Percentiles rank a stretch among this genome's conserved stretches.
Conservation (phyloP, 2,888 invertebrate species). For the Lycaena phlaeas region DNA sequence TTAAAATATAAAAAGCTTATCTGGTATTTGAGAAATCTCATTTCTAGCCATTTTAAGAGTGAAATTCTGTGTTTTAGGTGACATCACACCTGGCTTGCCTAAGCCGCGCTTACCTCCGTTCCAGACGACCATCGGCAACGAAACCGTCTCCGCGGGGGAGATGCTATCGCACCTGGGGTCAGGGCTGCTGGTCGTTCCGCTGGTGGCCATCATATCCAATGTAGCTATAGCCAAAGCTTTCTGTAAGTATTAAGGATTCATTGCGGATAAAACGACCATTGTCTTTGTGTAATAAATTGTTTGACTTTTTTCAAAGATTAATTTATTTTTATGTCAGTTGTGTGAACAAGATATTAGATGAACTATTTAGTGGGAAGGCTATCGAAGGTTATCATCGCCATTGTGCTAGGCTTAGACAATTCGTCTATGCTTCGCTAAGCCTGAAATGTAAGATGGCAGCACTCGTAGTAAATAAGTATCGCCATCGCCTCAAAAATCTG, state of each 20-base stretch:
- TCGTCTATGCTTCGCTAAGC: too few species aligned
- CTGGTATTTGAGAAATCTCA: not conserved
- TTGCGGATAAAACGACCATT: not conserved
- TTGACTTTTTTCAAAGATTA: too few species aligned
- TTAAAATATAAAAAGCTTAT: not conserved
- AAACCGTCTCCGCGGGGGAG: slow-evolving; percentile 58
- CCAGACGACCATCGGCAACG: slow-evolving; percentile 54
- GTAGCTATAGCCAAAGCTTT: slow-evolving; percentile 90
- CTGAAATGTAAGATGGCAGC: too few species aligned
- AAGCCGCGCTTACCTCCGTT: slow-evolving; percentile 67
- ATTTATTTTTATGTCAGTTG: too few species aligned
- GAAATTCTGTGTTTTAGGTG: slow-evolving; percentile 41
- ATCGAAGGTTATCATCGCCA: too few species aligned
- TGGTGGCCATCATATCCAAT: slow-evolving; percentile 83
- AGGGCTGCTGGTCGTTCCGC: slow-evolving; percentile 80
- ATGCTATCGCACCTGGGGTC: slow-evolving; percentile 77
- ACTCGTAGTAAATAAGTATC: too few species aligned
- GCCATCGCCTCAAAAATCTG: too few species aligned
- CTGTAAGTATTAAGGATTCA: slow-evolving; percentile 67
- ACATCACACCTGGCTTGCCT: slow-evolving; percentile 76
- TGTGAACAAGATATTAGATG: too few species aligned
- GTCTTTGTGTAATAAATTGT: too few species aligned
- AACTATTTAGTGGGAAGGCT: too few species aligned
- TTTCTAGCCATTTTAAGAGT: slow-evolving; percentile 3
- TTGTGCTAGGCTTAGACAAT: too few species aligned